phyloP scores from a whole-genome alignment of 2,888 invertebrate species.

The Autographa gamma region DNA sequence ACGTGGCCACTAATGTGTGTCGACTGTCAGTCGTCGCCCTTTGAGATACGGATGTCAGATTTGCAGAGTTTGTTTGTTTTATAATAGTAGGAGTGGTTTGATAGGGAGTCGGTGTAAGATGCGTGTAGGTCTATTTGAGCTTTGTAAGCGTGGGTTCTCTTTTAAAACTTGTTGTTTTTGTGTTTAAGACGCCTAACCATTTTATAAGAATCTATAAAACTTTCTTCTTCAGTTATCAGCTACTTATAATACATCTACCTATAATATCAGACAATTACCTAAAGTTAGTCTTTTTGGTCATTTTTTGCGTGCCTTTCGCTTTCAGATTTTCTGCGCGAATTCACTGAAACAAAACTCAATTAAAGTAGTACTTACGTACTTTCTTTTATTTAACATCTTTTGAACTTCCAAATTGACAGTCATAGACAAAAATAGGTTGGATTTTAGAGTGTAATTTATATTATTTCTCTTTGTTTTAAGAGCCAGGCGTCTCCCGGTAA shows the following conservation, averaged over 20 bases:
- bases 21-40: conserved; percentile 33
- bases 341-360: background rate
- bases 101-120: background rate
- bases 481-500: too few relatives aligned
- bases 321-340: background rate
- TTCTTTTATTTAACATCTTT: background rate
- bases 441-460: too few relatives aligned
- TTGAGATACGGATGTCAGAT: conserved; percentile 3
- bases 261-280: background rate
- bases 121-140: too few relatives aligned
- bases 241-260: background rate
- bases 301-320: background rate
- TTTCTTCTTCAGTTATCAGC: too few relatives aligned
- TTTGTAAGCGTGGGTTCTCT: too few relatives aligned
- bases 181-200: too few relatives aligned
- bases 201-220: too few relatives aligned
- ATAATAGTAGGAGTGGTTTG: background rate
- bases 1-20: conserved; percentile 30
- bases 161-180: too few relatives aligned
- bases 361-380: background rate
- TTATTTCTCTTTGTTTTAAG: too few relatives aligned
- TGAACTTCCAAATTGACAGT: too few relatives aligned
- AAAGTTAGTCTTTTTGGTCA: background rate
- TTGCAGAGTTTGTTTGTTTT: background rate
- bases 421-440: too few relatives aligned